Evolutionary conservation across 1,140 invertebrate genomes (phyloP).

Genomic region (Cherax quadricarinatus): DNA sequence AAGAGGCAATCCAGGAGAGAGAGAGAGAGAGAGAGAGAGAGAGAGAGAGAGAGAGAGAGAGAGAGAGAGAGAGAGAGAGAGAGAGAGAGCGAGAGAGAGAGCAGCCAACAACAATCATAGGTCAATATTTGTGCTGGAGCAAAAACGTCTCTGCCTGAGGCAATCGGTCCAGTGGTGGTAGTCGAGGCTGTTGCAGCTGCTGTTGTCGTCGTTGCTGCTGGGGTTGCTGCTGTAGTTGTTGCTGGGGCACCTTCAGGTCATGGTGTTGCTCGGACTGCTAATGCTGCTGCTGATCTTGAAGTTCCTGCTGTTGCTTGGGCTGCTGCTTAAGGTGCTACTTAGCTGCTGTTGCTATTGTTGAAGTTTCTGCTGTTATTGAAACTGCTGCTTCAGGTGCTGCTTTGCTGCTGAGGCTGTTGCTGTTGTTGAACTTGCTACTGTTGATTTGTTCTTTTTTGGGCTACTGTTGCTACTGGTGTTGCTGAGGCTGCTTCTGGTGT

Average conservation of each 20-base stretch:
- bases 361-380: neutral
- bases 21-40: constrained; percentile 36
- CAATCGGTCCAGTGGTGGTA: neutral
- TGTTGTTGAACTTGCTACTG: neutral
- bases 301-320: neutral
- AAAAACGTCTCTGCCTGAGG: neutral
- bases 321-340: neutral
- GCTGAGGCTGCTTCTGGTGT: too few species aligned
- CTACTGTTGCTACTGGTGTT: neutral
- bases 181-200: neutral
- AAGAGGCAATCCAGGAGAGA: constrained; percentile 22
- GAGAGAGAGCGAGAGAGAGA: constrained; percentile 36
- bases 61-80: constrained; percentile 29
- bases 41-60: constrained; percentile 22
- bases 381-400: neutral
- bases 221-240: neutral
- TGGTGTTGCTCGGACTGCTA: neutral
- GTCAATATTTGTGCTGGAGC: neutral
- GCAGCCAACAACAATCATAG: neutral
- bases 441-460: neutral
- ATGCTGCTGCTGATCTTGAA: neutral
- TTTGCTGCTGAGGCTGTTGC: neutral
- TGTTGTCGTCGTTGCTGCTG: neutral
- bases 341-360: neutral
- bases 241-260: neutral